These are phyloP conservation scores for Ceratothoa steindachneri DNA, from an alignment of 2,888 invertebrate genomes.

Conservation along the genomic window DNA sequence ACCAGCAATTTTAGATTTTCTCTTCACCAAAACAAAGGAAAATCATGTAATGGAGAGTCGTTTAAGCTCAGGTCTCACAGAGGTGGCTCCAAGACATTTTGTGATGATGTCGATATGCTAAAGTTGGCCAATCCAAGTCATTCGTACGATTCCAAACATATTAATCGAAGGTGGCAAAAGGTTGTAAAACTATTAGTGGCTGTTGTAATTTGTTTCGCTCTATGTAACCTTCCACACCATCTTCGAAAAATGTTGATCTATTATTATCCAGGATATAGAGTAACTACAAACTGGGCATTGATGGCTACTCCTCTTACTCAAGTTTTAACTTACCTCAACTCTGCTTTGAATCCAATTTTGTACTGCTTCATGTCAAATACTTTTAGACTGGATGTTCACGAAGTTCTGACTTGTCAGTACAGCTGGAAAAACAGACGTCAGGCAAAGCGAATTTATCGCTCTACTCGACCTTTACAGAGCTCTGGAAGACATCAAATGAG, in stretches of 20 bases:
- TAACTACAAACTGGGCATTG: slow-evolving; percentile 69
- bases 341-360: slow-evolving; percentile 81
- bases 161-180: slow-evolving; percentile 69
- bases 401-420: slow-evolving; percentile 64
- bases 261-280: slow-evolving; percentile 68
- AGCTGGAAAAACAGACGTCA: slow-evolving; percentile 21
- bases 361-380: slow-evolving; percentile 81
- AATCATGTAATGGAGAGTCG: not conserved
- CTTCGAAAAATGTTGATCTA: slow-evolving; percentile 82
- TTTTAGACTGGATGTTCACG: slow-evolving; percentile 78
- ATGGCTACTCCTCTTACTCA: slow-evolving; percentile 81
- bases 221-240: slow-evolving; percentile 86
- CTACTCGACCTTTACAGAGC: too few species aligned
- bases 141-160: slow-evolving; percentile 14
- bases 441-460: too few species aligned
- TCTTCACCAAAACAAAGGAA: not conserved
- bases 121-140: too few species aligned
- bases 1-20: too few species aligned
- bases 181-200: slow-evolving; percentile 85
- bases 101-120: too few species aligned
- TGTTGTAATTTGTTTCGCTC: slow-evolving; percentile 79
- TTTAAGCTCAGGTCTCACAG: not conserved
- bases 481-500: too few species aligned
- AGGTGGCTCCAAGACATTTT: not conserved
- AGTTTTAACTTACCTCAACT: slow-evolving; percentile 82